Percentiles rank a stretch among this genome's conserved stretches.
These are phyloP conservation scores for Cosmia trapezina DNA, from an alignment of 2,888 invertebrate genomes.

Conservation along the genomic window DNA sequence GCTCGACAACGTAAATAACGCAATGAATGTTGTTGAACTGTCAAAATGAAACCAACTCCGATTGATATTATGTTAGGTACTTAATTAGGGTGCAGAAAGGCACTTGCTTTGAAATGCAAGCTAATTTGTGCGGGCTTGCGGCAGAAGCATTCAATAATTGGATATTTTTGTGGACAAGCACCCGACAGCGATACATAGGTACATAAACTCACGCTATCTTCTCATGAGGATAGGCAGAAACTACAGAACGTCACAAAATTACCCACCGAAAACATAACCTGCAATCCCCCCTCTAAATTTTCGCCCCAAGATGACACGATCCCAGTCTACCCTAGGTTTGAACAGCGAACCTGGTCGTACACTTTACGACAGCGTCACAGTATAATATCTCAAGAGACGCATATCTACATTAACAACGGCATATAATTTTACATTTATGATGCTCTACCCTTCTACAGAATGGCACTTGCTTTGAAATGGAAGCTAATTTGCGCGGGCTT, in stretches of 20 bases:
- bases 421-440: conserved; percentile 67
- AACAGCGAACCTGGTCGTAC: conserved; percentile 13
- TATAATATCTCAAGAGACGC: conserved; percentile 41
- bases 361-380: conserved; percentile 38
- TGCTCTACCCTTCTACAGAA: conserved; percentile 20
- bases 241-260: too few relatives aligned
- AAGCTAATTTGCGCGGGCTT: conserved; percentile 54
- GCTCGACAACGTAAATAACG: too few relatives aligned
- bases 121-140: conserved; percentile 53
- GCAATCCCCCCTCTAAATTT: conserved; percentile 2
- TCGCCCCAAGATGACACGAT: not conserved
- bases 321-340: not conserved
- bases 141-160: too few relatives aligned
- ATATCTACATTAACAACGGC: conserved; percentile 42
- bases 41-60: too few relatives aligned
- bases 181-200: too few relatives aligned
- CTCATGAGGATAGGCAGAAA: too few relatives aligned
- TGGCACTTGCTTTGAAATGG: conserved; percentile 59
- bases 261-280: too few relatives aligned
- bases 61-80: too few relatives aligned
- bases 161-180: too few relatives aligned
- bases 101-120: conserved; percentile 58
- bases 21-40: too few relatives aligned
- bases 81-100: conserved; percentile 38
- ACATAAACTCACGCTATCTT: too few relatives aligned